phyloP scores from a whole-genome alignment of 2,888 invertebrate genomes.

The Drosophila monieri region DNA sequence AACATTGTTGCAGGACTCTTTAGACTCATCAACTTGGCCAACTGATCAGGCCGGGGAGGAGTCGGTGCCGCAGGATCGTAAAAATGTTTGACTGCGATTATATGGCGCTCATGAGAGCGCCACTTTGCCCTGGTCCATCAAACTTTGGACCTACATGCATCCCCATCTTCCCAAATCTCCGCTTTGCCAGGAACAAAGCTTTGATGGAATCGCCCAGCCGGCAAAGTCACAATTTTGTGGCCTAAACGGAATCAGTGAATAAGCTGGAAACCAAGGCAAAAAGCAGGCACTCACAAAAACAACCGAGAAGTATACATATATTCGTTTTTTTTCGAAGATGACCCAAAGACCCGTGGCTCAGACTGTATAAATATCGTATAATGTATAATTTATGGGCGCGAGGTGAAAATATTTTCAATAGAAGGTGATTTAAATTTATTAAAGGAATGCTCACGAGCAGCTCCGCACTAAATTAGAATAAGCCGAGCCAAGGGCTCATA shows the following conservation, averaged over 20 bases:
- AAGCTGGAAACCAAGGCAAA: conserved; percentile 22
- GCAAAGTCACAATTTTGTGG: conserved; percentile 1
- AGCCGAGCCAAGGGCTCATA: conserved; percentile 60
- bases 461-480: conserved; percentile 76
- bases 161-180: neutral
- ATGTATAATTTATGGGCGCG: conserved; percentile 72
- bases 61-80: conserved; percentile 61
- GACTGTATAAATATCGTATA: conserved; percentile 47
- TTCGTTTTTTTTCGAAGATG: neutral
- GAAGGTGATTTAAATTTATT: conserved; percentile 80
- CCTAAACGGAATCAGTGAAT: conserved; percentile 45
- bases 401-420: conserved; percentile 80
- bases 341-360: conserved; percentile 28
- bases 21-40: conserved; percentile 42
- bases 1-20: conserved; percentile 62
- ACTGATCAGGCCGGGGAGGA: conserved; percentile 33
- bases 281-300: conserved; percentile 2
- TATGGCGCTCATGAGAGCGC: conserved; percentile 81
- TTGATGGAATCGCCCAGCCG: conserved; percentile 21
- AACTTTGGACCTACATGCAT: neutral
- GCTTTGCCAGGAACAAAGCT: neutral
- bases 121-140: conserved; percentile 64
- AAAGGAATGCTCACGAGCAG: conserved; percentile 79
- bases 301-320: neutral
- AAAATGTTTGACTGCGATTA: conserved; percentile 81